Evolutionary conservation across 2,797 vertebrate species (phyloP).

Genomic region (Thalassophryne amazonica): DNA sequence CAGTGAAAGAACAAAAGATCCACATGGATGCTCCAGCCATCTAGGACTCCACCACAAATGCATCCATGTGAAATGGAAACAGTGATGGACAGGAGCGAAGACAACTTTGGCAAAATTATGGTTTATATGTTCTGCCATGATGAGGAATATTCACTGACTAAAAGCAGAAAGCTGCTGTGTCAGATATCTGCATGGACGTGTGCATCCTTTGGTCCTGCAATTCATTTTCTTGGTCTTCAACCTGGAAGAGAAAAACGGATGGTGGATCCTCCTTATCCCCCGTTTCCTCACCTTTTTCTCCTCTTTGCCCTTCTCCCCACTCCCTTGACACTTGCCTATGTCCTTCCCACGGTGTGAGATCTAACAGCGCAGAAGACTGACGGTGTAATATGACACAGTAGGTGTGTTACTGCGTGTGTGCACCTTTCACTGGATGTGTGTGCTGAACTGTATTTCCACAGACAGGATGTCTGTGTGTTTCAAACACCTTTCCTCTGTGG

Average conservation of each 20-base stretch:
- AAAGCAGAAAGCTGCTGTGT: no score
- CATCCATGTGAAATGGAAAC: no score
- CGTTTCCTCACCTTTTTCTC: slow-evolving; percentile 24
- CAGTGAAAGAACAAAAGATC: no score
- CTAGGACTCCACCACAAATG: no score
- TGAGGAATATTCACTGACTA: no score
- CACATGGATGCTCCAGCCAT: no score
- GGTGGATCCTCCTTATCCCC: slow-evolving; percentile 32
- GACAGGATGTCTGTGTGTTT: slow-evolving; percentile 61
- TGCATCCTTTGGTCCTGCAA: background rate
- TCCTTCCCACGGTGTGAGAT: slow-evolving; percentile 50
- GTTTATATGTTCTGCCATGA: no score
- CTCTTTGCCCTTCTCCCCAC: slow-evolving; percentile 7
- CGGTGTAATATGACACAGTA: slow-evolving; percentile 56
- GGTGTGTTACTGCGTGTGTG: slow-evolving; percentile 25
- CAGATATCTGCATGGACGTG: slow-evolving; percentile 2
- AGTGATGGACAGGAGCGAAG: no score
- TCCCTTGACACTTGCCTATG: slow-evolving; percentile 44
- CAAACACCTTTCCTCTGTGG: slow-evolving; percentile 61
- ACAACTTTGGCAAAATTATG: no score
- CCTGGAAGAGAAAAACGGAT: slow-evolving; percentile 8
- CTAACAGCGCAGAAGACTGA: slow-evolving; percentile 38
- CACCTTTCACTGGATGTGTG: slow-evolving; percentile 13
- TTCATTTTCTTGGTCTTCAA: slow-evolving; percentile 1
- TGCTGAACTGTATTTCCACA: slow-evolving; percentile 35